Evolutionary conservation across 2,113 vertebrate species (phyloP), one percentile per base, ranked within the genome.

Genomic region (Lontra canadensis): DNA sequence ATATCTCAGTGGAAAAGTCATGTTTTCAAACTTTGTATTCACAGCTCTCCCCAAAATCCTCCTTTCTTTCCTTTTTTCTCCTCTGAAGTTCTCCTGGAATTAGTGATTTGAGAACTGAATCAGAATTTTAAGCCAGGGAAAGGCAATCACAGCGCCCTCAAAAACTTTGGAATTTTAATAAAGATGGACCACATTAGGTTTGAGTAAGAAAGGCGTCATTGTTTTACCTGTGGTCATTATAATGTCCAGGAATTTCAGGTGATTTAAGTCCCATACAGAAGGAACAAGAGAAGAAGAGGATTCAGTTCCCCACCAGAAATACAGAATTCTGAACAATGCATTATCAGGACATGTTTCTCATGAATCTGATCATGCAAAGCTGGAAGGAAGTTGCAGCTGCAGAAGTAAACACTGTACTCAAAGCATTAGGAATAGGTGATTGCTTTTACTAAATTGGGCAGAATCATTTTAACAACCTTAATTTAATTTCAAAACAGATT

Each of bases 401-500:
- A 94, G 5, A 85, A 85, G 34, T 69, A 88, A 89, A 73, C 23
- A 31, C 36, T 90, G 18, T 44, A 47, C 4, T 20, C 81, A 69
- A 90, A 90, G 21, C 14, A n/a, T 49, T 79, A 78, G 18, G 44
- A 39, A 6, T 31, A 42, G 14, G 7, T 63, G 15, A 90, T 85
- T 88, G 6, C 17, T 61, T 96, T 96, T 55, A 55, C 15, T n/a
- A 85, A 85, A 4, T 20, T 96, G 39, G 52, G 10, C 17, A 85
- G 84, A 93, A 57, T 93, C 69, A 39, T 92, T 90, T 85, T 8
- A 92, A 49, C 29, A 78, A 4, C 17, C 13, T 57, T 67, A 67
- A 95, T 88, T 93, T 88, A 93, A 97, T 89, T 96, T 97, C 34
- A 69, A 96, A 96, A 63, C 11, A 93, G 10, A 90, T 34, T 65